These are phyloP conservation scores for Pelmatolapia mariae DNA, from an alignment of 2,113 vertebrate genomes.

Conservation along the genomic window DNA sequence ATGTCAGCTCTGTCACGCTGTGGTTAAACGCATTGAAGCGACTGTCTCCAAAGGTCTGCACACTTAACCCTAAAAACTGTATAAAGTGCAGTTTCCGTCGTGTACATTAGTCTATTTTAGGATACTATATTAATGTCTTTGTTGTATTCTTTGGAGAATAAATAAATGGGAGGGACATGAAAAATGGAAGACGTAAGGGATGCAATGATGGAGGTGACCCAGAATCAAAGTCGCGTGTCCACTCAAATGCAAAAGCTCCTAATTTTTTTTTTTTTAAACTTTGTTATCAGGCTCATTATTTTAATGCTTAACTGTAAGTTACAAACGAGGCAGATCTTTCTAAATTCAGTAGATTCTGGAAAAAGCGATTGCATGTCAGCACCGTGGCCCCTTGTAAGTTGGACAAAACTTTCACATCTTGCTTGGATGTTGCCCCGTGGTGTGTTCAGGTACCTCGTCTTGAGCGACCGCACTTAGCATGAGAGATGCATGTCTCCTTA, in stretches of 20 bases:
- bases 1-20: constrained; percentile 36
- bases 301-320: constrained; percentile 9
- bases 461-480: constrained; percentile 12
- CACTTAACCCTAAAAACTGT: constrained; percentile 14
- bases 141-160: neutral
- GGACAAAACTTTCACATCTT: constrained; percentile 23
- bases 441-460: constrained; percentile 24
- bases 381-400: neutral
- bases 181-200: constrained; percentile 17
- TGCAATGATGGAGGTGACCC: constrained; percentile 9
- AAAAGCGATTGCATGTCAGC: neutral
- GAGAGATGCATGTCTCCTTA: constrained; percentile 44
- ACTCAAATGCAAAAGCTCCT: neutral
- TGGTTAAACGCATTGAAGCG: constrained; percentile 28
- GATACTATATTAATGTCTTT: neutral
- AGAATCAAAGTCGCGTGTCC: neutral
- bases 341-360: neutral
- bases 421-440: constrained; percentile 18
- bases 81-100: neutral
- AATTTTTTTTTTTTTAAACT: too few species aligned
- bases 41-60: neutral
- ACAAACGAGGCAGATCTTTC: neutral
- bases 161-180: neutral
- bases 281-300: neutral
- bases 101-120: neutral